Base-by-base conservation (phyloP, 2,888 invertebrate species). In the Ditula angustiorana region DNA sequence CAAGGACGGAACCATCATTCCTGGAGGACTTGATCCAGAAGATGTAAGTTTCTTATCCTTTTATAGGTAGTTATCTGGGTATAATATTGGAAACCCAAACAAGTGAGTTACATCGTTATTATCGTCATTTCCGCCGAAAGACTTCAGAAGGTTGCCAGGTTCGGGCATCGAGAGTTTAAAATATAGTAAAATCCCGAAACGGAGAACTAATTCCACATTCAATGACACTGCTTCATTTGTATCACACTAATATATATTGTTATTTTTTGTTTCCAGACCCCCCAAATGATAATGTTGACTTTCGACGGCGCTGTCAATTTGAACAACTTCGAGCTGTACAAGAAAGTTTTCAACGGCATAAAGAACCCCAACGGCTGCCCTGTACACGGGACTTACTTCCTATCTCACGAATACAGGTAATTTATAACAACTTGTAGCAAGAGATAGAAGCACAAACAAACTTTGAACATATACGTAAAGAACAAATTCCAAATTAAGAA, bases 301-400 rank as follows among this genome's bases (percentile, higher is more conserved):
- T 98, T 98, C 84, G 98, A 98, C 84, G 98, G 98, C 57, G 98
- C 98, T 23, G 95, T 98, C 73, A 98, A 98, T 90, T 94, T 97
- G 79, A 97, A 98, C 85, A 98, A 98, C 89, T 98, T 95, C 85
- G 96, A 97, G 69, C 95, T 96, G 78, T 98, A 98, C 90, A 95
- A 95, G 83, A 96, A 96, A 88, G 96, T 98, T 61, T 97, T 98
- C 85, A 95, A 95, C 79, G 95, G 94, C 67, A 93, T 96, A 71
- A 94, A 95, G 79, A 98, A 98, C 91, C 97, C 98, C 49, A 98
- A 99, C 82, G 97, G 96, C 13, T 98, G 98, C 78, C 94, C 96
- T 13, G 96, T 98, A 71, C 95, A 95, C 72, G 98, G 98, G 67
- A 99, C 99, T 3, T 99, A 98, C 94, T 99, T 98, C 93, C 94